These are phyloP conservation scores for Carterocephalus palaemon DNA, from an alignment of 2,888 invertebrate species.

Conservation along the genomic window DNA sequence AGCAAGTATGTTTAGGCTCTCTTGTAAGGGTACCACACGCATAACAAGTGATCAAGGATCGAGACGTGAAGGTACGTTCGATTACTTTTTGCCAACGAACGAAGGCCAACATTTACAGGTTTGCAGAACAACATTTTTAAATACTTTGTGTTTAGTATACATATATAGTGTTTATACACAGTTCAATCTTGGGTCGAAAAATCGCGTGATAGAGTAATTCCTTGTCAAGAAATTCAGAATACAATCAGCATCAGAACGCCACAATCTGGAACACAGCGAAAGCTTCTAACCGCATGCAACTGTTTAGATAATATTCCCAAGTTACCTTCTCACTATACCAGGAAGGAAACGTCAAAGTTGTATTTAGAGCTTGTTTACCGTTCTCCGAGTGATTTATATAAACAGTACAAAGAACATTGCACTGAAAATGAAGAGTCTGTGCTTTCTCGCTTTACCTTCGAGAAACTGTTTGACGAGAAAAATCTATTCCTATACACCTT, in stretches of 20 bases:
- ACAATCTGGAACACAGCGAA: conserved; percentile 18
- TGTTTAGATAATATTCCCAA: conserved; percentile 15
- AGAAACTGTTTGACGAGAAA: conserved; percentile 33
- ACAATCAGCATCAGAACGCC: conserved; percentile 12
- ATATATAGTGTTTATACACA: conserved; percentile 10
- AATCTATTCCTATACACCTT: conserved; percentile 33
- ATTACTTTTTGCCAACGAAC: conserved; percentile 27
- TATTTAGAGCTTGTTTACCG: conserved; percentile 33
- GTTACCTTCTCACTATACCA: neutral
- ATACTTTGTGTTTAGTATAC: conserved; percentile 18
- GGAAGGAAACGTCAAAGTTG: conserved; percentile 14
- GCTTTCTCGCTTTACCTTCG: conserved; percentile 33
- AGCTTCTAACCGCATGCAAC: conserved; percentile 12
- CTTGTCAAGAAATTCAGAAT: conserved; percentile 23
- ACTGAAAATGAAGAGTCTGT: conserved; percentile 25
- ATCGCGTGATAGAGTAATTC: conserved; percentile 21
- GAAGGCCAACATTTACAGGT: conserved; percentile 26
- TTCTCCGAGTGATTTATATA: conserved; percentile 29
- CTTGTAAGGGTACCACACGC: conserved; percentile 27
- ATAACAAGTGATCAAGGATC: conserved; percentile 28
- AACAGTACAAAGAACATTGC: conserved; percentile 31
- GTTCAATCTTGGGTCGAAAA: conserved; percentile 7
- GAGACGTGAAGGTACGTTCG: conserved; percentile 28
- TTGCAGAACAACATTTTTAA: conserved; percentile 31
- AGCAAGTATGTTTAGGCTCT: conserved; percentile 29